Evolutionary conservation across 2,113 vertebrate species (phyloP), one percentile per base, ranked within the genome.

Genomic region (Anser cygnoides): DNA sequence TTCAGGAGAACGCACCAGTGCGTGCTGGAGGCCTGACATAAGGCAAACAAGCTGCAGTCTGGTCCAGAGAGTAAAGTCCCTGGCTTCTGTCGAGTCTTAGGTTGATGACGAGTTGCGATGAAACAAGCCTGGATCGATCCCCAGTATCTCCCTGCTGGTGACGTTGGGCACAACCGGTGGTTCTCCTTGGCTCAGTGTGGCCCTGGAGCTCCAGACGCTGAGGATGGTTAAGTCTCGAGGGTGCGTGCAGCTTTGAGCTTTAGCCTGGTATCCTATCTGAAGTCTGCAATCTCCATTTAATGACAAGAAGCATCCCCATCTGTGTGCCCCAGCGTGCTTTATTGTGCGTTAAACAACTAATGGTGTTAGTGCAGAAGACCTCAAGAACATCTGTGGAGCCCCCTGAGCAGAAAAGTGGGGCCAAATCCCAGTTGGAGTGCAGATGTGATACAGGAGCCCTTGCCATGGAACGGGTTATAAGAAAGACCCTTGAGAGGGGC

Each of bases 291-390:
- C 23, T 59, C 22, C 39, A 41, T 31, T 63, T 26, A 87, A 9
- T 43, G 18, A 54, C 0, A 0, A 28, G 11, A 68, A 58, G 25
- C 3, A 0, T n/a, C 23, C n/a, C 21, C 16, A 23, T 37, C 52
- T 75, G 22, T 11, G 1, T 6, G 5, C 50, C 54, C 78, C 59
- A 33, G 7, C 13, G 21, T 0, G 3, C 37, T 29, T 83, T 58
- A 3, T 21, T n/a, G 17, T 39, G 16, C 29, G 25, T 44, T 18
- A 31, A 77, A 55, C 31, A 41, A 49, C 26, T 13, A 19, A 26
- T 35, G 12, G 7, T 29, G 4, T 1, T 7, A 25, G 19, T 55
- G 58, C 63, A 26, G 63, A 39, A 66, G 20, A 41, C 39, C 49
- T 84, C n/a, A 57, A 29, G 43, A 16, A 20, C 20, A 26, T 16